Conservation (phyloP, 64 coral and sea anemone genomes). For the Dendronephthya gigantea region DNA sequence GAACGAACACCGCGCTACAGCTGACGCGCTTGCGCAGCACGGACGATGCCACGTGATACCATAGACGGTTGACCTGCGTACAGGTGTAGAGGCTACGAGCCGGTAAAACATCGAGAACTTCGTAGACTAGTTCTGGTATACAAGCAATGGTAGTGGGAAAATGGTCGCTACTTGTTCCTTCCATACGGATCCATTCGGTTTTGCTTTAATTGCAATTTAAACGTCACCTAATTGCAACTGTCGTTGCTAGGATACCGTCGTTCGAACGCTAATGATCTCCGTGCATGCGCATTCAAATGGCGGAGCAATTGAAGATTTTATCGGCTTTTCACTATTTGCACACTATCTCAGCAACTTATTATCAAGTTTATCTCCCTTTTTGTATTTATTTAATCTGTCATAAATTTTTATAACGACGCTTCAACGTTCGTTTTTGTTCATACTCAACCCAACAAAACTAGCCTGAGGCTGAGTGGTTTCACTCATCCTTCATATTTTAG, state of each 20-base stretch:
- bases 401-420: no score
- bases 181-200: background rate
- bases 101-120: background rate
- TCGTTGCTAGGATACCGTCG: background rate
- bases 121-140: background rate
- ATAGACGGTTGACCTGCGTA: background rate
- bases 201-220: background rate
- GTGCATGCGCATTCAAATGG: no score
- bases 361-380: no score
- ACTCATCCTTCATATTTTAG: no score
- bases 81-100: background rate
- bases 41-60: background rate
- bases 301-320: no score
- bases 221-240: background rate
- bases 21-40: background rate
- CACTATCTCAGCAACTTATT: no score
- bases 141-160: background rate
- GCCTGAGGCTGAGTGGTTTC: no score
- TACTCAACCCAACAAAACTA: no score
- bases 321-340: no score
- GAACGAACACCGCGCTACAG: background rate
- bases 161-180: background rate
- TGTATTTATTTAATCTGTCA: no score
- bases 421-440: no score
- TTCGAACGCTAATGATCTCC: background rate